These are phyloP conservation scores for Bubalus kerabau DNA, from an alignment of 2,113 vertebrate genomes.

Conservation along the genomic window DNA sequence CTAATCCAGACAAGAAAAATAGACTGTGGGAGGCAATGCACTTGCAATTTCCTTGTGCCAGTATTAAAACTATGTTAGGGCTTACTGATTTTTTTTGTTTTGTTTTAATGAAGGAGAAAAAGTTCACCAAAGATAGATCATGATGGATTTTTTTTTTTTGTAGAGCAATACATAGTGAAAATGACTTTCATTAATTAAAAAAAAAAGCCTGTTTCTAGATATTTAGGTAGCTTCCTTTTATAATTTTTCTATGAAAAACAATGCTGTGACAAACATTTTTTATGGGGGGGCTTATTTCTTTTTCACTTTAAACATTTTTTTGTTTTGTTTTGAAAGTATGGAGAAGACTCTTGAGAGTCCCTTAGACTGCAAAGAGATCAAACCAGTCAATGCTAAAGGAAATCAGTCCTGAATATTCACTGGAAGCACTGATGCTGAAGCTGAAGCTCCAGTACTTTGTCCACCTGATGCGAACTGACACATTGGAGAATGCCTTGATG, in stretches of 20 bases:
- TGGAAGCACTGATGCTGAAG: neutral
- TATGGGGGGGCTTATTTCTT: neutral
- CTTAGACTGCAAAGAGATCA: neutral
- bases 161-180: neutral
- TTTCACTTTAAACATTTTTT: neutral
- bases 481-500: neutral
- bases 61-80: neutral
- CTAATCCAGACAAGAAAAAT: slow-evolving; percentile 48
- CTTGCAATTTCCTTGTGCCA: slow-evolving; percentile 35
- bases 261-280: neutral
- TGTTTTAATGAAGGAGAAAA: neutral
- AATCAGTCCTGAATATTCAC: neutral
- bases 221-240: neutral
- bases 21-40: slow-evolving; percentile 45
- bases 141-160: neutral
- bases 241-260: neutral
- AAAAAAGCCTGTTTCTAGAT: neutral
- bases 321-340: neutral
- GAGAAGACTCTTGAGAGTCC: neutral
- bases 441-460: neutral
- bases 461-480: neutral
- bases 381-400: neutral
- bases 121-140: neutral
- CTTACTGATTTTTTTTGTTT: neutral
- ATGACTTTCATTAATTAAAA: neutral